Conservation (phyloP, 2,888 invertebrate genomes). For the Lamellibrachia satsuma region DNA sequence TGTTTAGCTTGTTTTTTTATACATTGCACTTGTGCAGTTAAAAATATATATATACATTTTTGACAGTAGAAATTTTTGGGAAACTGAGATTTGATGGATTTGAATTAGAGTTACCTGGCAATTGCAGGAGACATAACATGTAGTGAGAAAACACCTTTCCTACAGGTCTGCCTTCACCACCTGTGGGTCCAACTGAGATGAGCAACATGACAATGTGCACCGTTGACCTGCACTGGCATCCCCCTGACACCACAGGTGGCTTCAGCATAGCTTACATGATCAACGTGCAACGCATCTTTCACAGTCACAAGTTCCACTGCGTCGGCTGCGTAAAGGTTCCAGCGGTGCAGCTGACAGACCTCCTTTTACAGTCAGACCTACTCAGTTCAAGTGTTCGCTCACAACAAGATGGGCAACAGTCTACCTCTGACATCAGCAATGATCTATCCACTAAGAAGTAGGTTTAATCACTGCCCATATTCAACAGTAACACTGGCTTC, state of each 20-base stretch:
- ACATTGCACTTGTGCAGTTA: no score
- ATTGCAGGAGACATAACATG: no score
- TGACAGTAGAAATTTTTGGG: no score
- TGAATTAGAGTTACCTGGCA: no score
- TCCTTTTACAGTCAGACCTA: not conserved
- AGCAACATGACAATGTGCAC: not conserved
- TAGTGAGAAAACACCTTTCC: not conserved
- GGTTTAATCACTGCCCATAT: not conserved
- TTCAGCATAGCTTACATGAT: not conserved
- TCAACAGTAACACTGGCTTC: no score
- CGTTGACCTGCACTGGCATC: not conserved
- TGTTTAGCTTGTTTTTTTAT: no score
- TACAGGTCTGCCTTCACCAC: not conserved
- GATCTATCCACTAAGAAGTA: not conserved
- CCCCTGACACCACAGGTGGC: not conserved
- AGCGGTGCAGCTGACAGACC: not conserved
- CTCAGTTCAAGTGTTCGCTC: not conserved
- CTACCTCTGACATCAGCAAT: not conserved
- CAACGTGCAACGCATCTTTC: not conserved
- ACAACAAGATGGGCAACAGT: not conserved
- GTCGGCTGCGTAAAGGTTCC: not conserved
- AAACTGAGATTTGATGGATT: no score
- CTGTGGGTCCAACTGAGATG: not conserved
- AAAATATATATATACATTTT: no score
- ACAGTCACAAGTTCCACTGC: not conserved